A percentile compares a stretch with the other conserved stretches of the same genome.
These are phyloP conservation scores for Bubo bubo DNA, from an alignment of 2,113 vertebrate species.

Conservation along the genomic window DNA sequence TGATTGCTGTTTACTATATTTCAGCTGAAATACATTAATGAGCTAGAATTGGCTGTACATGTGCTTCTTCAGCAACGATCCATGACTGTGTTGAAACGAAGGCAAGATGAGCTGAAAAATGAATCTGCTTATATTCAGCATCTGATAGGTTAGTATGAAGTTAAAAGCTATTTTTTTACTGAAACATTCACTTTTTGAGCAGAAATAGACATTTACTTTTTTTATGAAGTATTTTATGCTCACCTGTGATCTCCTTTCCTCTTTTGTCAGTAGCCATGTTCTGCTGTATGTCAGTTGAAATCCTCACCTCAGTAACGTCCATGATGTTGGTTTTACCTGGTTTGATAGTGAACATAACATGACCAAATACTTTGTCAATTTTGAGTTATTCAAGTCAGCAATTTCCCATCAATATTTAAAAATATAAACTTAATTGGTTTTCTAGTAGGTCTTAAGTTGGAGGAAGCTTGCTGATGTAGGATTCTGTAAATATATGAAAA, in stretches of 20 bases:
- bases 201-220: neutral
- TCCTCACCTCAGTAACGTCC: neutral
- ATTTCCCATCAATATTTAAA: neutral
- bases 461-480: neutral
- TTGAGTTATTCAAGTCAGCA: neutral
- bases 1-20: slow-evolving; percentile 31
- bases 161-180: neutral
- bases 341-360: neutral
- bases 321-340: neutral
- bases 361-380: neutral
- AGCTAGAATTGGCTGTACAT: slow-evolving; percentile 83
- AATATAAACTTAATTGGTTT: neutral
- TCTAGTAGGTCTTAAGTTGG: neutral
- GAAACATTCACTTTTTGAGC: neutral
- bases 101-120: slow-evolving; percentile 79
- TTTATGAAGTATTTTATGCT: neutral
- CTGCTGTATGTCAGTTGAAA: neutral
- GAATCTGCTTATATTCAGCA: slow-evolving; percentile 81
- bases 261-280: neutral
- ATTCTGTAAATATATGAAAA: neutral
- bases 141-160: slow-evolving; percentile 77
- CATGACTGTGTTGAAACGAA: slow-evolving; percentile 70
- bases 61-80: slow-evolving; percentile 79
- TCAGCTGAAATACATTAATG: slow-evolving; percentile 83
- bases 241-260: neutral